Percentiles rank a stretch among this genome's conserved stretches.
phyloP scores from a whole-genome alignment of 2,888 invertebrate genomes.

The Limenitis camilla region DNA sequence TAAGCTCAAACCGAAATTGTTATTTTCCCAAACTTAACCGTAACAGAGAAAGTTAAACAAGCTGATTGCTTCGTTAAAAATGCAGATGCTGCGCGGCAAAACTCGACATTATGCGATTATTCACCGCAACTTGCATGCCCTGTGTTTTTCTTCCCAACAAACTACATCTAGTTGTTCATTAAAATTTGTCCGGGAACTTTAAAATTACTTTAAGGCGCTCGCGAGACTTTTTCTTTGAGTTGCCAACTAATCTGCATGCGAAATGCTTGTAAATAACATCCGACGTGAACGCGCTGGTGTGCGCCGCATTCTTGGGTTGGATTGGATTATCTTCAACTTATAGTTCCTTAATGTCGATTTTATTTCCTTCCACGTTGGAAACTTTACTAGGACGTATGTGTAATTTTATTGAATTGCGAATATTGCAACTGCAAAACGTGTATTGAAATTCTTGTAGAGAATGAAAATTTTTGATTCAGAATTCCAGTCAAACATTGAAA shows the following conservation, averaged over 20 bases:
- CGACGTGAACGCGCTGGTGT: conserved; percentile 2
- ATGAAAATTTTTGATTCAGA: too few species aligned
- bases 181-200: conserved; percentile 24
- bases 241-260: conserved; percentile 56
- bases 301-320: background rate
- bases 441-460: too few species aligned
- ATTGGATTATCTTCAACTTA: conserved; percentile 2
- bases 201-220: conserved; percentile 24
- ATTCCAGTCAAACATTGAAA: too few species aligned
- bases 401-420: too few species aligned
- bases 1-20: background rate
- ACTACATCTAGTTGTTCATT: conserved; percentile 23
- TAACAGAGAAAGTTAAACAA: background rate
- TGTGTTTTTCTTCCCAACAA: conserved; percentile 14
- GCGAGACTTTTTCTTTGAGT: conserved; percentile 26
- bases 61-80: conserved; percentile 11
- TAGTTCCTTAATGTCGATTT: conserved; percentile 5
- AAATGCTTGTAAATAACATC: conserved; percentile 41
- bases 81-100: conserved; percentile 6
- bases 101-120: conserved; percentile 11
- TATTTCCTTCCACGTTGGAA: background rate
- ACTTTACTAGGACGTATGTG: too few species aligned
- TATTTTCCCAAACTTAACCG: background rate
- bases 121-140: conserved; percentile 9
- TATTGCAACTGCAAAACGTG: too few species aligned